Percentiles rank a stretch among this genome's conserved stretches.
These are phyloP conservation scores for Podarcis cretensis DNA, from an alignment of 2,113 vertebrate species.

Conservation along the genomic window DNA sequence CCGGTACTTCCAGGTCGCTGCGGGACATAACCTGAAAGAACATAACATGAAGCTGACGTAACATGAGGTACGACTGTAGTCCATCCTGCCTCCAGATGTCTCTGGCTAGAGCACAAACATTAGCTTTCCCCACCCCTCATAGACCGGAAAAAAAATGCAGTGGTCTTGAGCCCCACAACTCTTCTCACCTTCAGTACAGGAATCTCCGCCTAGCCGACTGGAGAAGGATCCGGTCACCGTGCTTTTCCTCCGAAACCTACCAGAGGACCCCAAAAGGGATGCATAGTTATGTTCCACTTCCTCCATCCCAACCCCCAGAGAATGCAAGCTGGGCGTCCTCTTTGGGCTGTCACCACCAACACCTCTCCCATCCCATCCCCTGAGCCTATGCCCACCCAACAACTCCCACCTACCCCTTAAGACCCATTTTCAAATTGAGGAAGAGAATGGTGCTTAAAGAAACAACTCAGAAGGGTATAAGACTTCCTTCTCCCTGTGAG, in stretches of 20 bases:
- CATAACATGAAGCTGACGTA: too few species aligned
- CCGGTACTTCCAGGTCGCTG: too few species aligned
- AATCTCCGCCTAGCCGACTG: constrained; percentile 69
- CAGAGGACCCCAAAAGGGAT: constrained; percentile 24
- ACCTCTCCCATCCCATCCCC: not conserved
- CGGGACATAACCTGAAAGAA: too few species aligned
- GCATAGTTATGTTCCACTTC: not conserved
- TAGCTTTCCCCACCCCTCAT: too few species aligned
- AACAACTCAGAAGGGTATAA: not conserved
- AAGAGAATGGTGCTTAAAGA: not conserved
- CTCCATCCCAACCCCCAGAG: not conserved
- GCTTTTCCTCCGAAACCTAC: constrained; percentile 86
- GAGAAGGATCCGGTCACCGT: constrained; percentile 77
- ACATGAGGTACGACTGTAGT: too few species aligned
- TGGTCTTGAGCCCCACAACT: not conserved
- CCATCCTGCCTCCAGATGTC: not conserved
- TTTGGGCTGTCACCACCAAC: not conserved
- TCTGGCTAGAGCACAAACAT: not conserved
- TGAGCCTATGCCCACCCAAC: not conserved
- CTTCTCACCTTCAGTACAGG: constrained; percentile 86
- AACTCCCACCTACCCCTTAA: not conserved
- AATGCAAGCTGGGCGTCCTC: not conserved
- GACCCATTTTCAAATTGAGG: not conserved
- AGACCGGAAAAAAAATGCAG: not conserved
- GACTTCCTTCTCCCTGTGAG: not conserved